These are phyloP conservation scores for Drosophila repleta DNA, from an alignment of 1,140 invertebrate species.

Conservation along the genomic window DNA sequence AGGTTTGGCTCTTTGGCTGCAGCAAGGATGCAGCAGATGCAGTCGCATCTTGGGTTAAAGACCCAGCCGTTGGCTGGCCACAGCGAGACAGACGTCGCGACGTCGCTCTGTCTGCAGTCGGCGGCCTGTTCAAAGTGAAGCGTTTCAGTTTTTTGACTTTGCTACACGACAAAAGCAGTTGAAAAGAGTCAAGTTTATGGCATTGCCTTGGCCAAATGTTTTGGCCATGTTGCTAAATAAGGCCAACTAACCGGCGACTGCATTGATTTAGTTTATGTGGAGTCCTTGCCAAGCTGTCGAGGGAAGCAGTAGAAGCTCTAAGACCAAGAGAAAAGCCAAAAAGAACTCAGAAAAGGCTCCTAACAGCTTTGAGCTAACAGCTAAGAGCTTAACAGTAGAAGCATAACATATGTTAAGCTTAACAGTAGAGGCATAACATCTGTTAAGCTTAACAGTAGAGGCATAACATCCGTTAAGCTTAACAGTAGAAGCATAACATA, in stretches of 20 bases:
- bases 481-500: too few relatives aligned
- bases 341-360: too few relatives aligned
- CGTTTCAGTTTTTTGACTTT: background rate
- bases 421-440: too few relatives aligned
- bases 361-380: too few relatives aligned
- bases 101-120: slow-evolving; percentile 68
- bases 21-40: slow-evolving; percentile 47
- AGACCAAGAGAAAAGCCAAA: too few relatives aligned
- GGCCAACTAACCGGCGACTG: slow-evolving; percentile 5
- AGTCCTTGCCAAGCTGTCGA: too few relatives aligned
- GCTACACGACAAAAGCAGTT: background rate
- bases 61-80: slow-evolving; percentile 33
- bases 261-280: slow-evolving; percentile 11
- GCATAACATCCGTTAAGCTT: too few relatives aligned
- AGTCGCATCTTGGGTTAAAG: slow-evolving; percentile 53
- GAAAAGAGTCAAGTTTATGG: slow-evolving; percentile 23
- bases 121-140: slow-evolving; percentile 67
- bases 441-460: too few relatives aligned
- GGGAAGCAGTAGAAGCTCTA: too few relatives aligned
- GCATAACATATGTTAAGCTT: too few relatives aligned
- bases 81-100: slow-evolving; percentile 41
- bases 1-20: slow-evolving; percentile 28
- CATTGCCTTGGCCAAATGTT: slow-evolving; percentile 2
- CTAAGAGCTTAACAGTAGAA: too few relatives aligned
- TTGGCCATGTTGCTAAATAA: background rate